A percentile compares a stretch with the other conserved stretches of the same genome.
phyloP scores from a whole-genome alignment of 2,797 vertebrate genomes.

The Protonibea diacanthus region DNA sequence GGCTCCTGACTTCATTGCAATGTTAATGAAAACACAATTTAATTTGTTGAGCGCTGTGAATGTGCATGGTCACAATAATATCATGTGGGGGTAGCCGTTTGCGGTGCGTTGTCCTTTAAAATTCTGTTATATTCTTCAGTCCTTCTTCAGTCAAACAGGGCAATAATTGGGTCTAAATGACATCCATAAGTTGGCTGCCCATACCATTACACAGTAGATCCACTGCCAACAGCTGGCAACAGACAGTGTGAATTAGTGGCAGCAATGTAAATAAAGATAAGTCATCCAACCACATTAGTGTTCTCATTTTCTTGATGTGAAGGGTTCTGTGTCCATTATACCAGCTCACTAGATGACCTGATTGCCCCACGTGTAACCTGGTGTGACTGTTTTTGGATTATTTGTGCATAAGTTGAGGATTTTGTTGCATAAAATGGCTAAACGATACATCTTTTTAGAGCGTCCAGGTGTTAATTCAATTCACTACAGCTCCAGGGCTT shows the following conservation, averaged over 20 bases:
- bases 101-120: conserved; percentile 24
- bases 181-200: conserved; percentile 28
- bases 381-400: neutral
- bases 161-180: conserved; percentile 34
- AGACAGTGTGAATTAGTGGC: conserved; percentile 23
- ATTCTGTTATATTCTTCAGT: conserved; percentile 13
- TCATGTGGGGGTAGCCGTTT: neutral
- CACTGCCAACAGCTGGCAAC: conserved; percentile 44
- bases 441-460: neutral
- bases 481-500: neutral
- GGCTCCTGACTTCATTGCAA: neutral
- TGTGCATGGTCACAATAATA: neutral
- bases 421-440: neutral
- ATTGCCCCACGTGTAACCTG: neutral
- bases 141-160: conserved; percentile 14
- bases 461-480: neutral
- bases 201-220: conserved; percentile 30
- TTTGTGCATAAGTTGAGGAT: neutral
- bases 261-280: conserved; percentile 32
- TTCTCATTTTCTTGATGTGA: neutral
- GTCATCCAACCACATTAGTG: neutral
- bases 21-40: conserved; percentile 34
- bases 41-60: conserved; percentile 3
- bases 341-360: neutral
- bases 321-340: neutral